Percentiles rank a stretch among this genome's conserved stretches.
These are phyloP conservation scores for Cephus sareptanus DNA, from an alignment of 2,888 invertebrate genomes.

Conservation along the genomic window DNA sequence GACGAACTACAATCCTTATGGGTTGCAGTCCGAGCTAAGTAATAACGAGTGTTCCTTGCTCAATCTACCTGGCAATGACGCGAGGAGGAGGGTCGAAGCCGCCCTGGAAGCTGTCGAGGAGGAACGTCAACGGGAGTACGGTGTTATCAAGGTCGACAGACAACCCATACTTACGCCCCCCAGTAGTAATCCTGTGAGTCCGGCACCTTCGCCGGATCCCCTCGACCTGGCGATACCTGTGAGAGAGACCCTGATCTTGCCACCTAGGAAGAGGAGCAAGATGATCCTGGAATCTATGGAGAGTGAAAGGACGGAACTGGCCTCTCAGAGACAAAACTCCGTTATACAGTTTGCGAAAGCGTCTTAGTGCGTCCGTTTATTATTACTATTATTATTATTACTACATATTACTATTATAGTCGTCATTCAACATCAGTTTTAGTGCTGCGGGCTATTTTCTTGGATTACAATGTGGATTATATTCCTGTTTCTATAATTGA, in stretches of 20 bases:
- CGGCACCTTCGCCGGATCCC: conserved; percentile 70
- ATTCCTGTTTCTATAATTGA: background rate
- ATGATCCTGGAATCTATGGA: conserved; percentile 80
- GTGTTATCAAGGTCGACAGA: conserved; percentile 18
- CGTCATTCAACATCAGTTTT: background rate
- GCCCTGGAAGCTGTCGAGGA: conserved; percentile 71
- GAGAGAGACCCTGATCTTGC: conserved; percentile 75
- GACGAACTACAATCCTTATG: conserved; percentile 46
- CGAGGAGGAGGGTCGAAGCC: conserved; percentile 74
- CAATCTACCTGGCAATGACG: conserved; percentile 68
- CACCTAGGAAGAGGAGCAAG: conserved; percentile 82
- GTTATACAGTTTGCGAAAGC: conserved; percentile 90
- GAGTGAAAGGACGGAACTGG: conserved; percentile 55
- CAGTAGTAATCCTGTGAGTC: conserved; percentile 71
- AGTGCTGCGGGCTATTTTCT: background rate
- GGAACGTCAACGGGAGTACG: conserved; percentile 54
- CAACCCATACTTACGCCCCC: conserved; percentile 70
- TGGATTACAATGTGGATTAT: background rate
- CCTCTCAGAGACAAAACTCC: conserved; percentile 71
- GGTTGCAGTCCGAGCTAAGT: conserved; percentile 48
- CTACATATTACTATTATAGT: conserved; percentile 4
- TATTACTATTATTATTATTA: conserved; percentile 6
- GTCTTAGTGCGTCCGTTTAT: conserved; percentile 43
- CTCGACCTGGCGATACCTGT: conserved; percentile 67
- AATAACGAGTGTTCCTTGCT: conserved; percentile 40